These are phyloP conservation scores for Tetramorium alpestre DNA, from an alignment of 1,140 invertebrate species.

Conservation along the genomic window DNA sequence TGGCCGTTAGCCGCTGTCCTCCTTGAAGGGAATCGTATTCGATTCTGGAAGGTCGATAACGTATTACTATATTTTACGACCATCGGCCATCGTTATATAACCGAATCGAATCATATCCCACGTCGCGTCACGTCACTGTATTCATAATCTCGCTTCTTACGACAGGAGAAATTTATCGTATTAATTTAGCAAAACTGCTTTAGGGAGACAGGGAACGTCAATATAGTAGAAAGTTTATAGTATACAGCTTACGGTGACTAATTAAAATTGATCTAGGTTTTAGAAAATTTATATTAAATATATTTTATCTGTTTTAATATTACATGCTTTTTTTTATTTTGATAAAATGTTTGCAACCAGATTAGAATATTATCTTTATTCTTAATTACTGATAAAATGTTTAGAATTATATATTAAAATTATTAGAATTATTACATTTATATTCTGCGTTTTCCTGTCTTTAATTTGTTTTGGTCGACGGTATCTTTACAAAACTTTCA, in stretches of 20 bases:
- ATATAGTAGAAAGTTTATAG: not conserved
- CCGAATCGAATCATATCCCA: constrained; percentile 4
- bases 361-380: not conserved
- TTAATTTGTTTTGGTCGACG: not conserved
- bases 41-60: constrained; percentile 21
- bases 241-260: not conserved
- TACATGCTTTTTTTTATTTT: not conserved
- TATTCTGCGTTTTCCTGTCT: not conserved
- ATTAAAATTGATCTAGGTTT: not conserved
- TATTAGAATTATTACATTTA: not conserved
- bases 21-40: constrained; percentile 53
- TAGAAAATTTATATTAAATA: not conserved
- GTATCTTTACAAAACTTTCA: not conserved
- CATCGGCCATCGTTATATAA: not conserved
- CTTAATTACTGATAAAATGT: not conserved
- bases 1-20: constrained; percentile 44
- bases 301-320: not conserved
- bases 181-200: constrained; percentile 3
- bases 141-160: not conserved
- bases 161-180: not conserved
- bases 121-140: not conserved
- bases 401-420: not conserved
- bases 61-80: constrained; percentile 29
- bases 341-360: not conserved
- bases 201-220: not conserved